Conservation (phyloP, 2,797 vertebrate genomes). For the Crocodylus rhombifer region DNA sequence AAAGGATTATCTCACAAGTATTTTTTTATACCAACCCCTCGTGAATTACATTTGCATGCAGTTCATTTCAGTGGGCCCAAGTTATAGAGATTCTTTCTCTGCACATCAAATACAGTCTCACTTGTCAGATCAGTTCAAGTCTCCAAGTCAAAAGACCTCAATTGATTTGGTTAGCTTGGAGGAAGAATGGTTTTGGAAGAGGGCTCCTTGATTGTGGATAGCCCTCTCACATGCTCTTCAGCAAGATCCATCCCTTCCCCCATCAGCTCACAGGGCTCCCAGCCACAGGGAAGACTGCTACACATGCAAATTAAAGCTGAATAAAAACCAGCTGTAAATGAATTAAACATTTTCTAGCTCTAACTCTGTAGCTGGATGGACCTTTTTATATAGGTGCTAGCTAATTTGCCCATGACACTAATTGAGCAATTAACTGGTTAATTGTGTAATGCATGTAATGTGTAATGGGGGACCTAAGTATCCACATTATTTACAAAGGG, state of each 20-base stretch:
- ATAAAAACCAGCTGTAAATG: too few species aligned
- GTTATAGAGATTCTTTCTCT: neutral
- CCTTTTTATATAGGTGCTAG: too few species aligned
- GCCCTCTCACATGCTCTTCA: neutral
- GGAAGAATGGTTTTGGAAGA: neutral
- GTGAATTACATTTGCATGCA: fast-evolving
- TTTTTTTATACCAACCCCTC: neutral
- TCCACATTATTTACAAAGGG: neutral
- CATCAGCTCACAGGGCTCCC: too few species aligned
- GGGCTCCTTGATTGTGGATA: neutral
- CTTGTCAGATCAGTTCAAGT: neutral
- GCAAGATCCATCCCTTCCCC: too few species aligned
- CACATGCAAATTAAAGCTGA: too few species aligned
- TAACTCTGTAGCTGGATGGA: too few species aligned
- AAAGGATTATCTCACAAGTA: neutral
- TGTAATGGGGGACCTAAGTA: neutral
- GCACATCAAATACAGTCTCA: neutral
- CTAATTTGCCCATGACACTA: too few species aligned
- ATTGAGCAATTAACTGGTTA: too few species aligned
- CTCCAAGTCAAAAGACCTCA: neutral
- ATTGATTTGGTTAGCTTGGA: neutral
- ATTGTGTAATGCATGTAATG: too few species aligned
- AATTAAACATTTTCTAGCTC: too few species aligned
- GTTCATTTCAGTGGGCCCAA: neutral
- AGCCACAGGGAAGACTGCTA: too few species aligned